Conservation (phyloP, 2,113 vertebrate genomes). For the Cyanoderma ruficeps region DNA sequence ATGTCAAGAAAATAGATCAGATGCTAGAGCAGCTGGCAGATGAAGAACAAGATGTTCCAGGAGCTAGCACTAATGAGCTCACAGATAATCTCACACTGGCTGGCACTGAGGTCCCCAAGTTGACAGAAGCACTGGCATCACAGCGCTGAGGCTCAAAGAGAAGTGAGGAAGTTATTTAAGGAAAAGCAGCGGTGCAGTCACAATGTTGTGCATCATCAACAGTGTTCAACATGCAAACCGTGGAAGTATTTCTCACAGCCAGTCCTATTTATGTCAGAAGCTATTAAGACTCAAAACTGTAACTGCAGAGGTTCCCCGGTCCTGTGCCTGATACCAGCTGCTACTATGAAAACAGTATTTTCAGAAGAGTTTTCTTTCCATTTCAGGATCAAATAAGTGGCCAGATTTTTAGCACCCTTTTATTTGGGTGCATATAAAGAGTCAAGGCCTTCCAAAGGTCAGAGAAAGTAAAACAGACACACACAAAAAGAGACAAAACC, state of each 20-base stretch:
- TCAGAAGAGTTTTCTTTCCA: neutral
- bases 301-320: neutral
- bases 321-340: neutral
- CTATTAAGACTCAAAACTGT: slow-evolving; percentile 4
- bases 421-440: neutral
- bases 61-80: slow-evolving; percentile 8
- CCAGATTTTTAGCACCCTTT: neutral
- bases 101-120: neutral
- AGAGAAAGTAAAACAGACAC: neutral
- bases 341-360: neutral
- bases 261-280: slow-evolving; percentile 44
- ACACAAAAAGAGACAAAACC: neutral
- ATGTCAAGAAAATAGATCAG: slow-evolving; percentile 2
- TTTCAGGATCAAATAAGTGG: neutral
- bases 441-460: neutral
- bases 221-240: neutral
- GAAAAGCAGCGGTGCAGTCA: neutral
- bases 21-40: neutral
- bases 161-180: neutral
- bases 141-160: neutral
- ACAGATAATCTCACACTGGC: neutral
- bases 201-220: neutral
- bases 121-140: neutral
- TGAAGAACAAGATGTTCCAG: slow-evolving; percentile 17
- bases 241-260: slow-evolving; percentile 4